Evolutionary conservation across 2,797 vertebrate species (phyloP).

Genomic region (Myiotriccus ornatus): DNA sequence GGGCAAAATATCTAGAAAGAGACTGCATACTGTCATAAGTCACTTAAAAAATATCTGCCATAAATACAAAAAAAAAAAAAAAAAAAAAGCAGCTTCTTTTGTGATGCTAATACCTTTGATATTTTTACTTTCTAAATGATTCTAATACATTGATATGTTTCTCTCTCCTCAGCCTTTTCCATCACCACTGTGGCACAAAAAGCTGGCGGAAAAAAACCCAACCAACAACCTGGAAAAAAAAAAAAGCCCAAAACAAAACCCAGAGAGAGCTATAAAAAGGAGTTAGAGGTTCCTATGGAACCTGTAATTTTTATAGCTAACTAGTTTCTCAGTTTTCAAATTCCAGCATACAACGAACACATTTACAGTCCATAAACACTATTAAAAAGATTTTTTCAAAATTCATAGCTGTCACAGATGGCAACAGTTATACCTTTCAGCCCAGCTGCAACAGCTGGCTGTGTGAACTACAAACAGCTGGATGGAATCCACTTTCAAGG

Average conservation of each 20-base stretch:
- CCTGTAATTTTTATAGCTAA: background rate
- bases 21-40: background rate
- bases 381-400: constrained; percentile 59
- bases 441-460: constrained; percentile 56
- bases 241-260: background rate
- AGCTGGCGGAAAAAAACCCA: background rate
- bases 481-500: constrained; percentile 25
- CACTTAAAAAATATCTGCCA: background rate
- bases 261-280: background rate
- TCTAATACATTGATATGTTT: background rate
- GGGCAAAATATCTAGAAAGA: background rate
- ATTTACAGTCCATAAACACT: constrained; percentile 40
- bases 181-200: background rate
- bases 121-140: too few relatives aligned
- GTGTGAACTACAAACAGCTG: constrained; percentile 48
- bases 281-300: background rate
- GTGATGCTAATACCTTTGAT: background rate
- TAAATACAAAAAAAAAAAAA: background rate
- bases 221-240: background rate
- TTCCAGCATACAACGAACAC: background rate
- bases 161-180: background rate
- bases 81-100: background rate
- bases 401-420: constrained; percentile 53
- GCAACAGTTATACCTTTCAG: background rate
- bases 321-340: constrained; percentile 42